A percentile compares a stretch with the other conserved stretches of the same genome.
phyloP scores from a whole-genome alignment of 2,797 vertebrate genomes.

The Tympanoctomys barrerae region DNA sequence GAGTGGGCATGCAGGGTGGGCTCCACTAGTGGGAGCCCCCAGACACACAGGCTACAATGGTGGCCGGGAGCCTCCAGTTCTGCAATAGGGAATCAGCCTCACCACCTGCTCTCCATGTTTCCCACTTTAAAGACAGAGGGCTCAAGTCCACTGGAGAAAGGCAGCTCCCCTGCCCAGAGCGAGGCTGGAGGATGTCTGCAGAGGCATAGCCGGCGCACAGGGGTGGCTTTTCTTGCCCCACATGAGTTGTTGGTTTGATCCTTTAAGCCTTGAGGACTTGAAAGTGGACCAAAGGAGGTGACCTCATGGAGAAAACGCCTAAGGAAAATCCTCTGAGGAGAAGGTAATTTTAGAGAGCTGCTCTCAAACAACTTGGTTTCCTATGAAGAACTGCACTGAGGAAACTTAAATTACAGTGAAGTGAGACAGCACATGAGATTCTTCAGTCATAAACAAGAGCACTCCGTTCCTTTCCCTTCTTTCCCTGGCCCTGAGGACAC shows the following conservation, averaged over 20 bases:
- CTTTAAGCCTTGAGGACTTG: not conserved
- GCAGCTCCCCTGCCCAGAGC: not conserved
- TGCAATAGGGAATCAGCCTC: not conserved
- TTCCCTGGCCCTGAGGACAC: slow-evolving; percentile 50
- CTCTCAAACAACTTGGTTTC: slow-evolving; percentile 6
- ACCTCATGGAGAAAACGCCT: not conserved
- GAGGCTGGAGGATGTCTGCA: not conserved
- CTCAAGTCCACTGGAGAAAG: not conserved
- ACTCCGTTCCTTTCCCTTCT: not conserved
- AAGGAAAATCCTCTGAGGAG: not conserved
- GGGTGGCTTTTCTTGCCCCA: too few relatives aligned
- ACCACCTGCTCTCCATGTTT: not conserved
- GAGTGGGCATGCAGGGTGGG: not conserved
- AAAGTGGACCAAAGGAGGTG: not conserved
- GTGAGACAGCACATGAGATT: not conserved
- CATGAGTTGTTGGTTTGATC: not conserved
- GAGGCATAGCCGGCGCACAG: not conserved
- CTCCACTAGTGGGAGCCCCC: too few relatives aligned
- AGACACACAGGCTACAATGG: not conserved
- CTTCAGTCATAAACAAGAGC: not conserved
- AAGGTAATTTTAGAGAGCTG: slow-evolving; percentile 19
- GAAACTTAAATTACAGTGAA: not conserved
- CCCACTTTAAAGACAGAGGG: not conserved
- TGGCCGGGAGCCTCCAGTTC: not conserved
- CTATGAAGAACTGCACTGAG: not conserved